Conservation (phyloP, 2,888 invertebrate genomes). For the Leptura quadrifasciata region DNA sequence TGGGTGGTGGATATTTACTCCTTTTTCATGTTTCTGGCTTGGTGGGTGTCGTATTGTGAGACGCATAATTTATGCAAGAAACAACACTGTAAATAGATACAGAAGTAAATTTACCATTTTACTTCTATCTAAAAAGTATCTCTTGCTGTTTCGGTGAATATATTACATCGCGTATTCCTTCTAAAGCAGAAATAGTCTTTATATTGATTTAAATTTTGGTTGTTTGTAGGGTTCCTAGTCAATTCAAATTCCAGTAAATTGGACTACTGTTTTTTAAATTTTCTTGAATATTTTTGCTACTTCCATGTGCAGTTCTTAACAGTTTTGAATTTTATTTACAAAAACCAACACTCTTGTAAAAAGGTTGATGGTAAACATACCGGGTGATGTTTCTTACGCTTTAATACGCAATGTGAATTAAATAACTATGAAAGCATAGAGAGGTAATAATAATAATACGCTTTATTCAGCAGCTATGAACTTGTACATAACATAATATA, state of each 20-base stretch:
- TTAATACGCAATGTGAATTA: too few relatives aligned
- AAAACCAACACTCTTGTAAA: too few relatives aligned
- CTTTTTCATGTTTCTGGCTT: constrained; percentile 28
- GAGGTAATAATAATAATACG: too few relatives aligned
- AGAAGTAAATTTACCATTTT: constrained; percentile 14
- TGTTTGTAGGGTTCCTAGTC: neutral
- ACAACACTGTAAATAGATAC: constrained; percentile 27
- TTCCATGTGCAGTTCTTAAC: too few relatives aligned
- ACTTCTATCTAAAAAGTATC: constrained; percentile 13
- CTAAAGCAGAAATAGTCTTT: neutral
- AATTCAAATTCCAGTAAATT: neutral
- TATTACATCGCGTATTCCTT: constrained; percentile 14
- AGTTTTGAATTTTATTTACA: too few relatives aligned
- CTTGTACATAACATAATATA: too few relatives aligned
- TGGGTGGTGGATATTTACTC: constrained; percentile 31
- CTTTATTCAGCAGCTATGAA: too few relatives aligned
- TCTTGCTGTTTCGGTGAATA: constrained; percentile 26
- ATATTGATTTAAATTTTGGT: constrained; percentile 23
- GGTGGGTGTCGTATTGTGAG: constrained; percentile 33
- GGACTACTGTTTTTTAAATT: too few relatives aligned
- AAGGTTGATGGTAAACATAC: too few relatives aligned
- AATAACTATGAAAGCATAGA: too few relatives aligned
- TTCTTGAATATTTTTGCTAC: too few relatives aligned
- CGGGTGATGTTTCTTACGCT: too few relatives aligned
- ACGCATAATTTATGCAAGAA: constrained; percentile 28